These are phyloP conservation scores for Brenthis daphne DNA, from an alignment of 2,888 invertebrate genomes.

Conservation along the genomic window DNA sequence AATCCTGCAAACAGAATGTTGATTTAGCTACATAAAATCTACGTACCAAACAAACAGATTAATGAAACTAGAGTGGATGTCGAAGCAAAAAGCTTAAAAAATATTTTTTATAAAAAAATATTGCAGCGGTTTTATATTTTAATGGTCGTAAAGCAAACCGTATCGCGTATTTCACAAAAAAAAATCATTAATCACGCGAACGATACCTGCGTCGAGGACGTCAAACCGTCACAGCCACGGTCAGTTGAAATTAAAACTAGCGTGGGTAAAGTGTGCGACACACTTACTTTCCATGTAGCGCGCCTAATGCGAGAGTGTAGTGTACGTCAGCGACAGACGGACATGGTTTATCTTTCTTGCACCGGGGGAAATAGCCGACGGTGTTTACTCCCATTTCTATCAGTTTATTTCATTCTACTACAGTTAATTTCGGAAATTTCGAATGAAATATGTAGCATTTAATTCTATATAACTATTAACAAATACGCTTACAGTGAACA, in stretches of 20 bases:
- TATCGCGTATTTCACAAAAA: conserved; percentile 23
- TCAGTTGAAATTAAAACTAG: conserved; percentile 79
- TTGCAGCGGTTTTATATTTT: conserved; percentile 11
- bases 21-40: conserved; percentile 10
- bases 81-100: conserved; percentile 15
- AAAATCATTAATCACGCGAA: conserved; percentile 30
- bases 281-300: conserved; percentile 74
- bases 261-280: conserved; percentile 73
- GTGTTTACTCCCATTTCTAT: conserved; percentile 68
- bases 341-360: conserved; percentile 75
- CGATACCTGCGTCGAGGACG: conserved; percentile 62
- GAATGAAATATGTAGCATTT: not conserved
- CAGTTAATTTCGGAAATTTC: conserved; percentile 5
- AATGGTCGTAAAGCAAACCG: conserved; percentile 11
- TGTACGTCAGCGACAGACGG: conserved; percentile 74
- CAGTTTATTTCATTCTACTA: conserved; percentile 11
- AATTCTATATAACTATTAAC: no score
- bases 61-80: conserved; percentile 3
- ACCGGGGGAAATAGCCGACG: conserved; percentile 64
- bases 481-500: no score
- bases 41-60: conserved; percentile 9
- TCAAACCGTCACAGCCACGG: conserved; percentile 67
- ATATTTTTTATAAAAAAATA: conserved; percentile 12
- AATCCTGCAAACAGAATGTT: not conserved
- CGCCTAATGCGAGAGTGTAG: conserved; percentile 73